Base-by-base conservation (phyloP, 2,113 vertebrate species). In the Chionis minor region DNA sequence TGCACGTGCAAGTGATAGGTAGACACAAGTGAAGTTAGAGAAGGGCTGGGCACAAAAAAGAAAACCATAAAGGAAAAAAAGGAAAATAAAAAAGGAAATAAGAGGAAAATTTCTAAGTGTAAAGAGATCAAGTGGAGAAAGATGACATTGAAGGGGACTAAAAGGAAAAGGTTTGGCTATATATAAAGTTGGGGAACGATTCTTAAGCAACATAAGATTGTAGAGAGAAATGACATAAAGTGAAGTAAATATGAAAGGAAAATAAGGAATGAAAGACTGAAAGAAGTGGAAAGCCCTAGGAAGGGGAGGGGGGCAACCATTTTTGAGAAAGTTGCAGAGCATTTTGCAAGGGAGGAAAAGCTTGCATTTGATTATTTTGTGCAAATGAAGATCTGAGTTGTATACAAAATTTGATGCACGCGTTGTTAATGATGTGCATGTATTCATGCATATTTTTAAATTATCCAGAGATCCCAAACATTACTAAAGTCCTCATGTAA, bases 351-450 rank as follows among this genome's bases (percentile, higher is more conserved):
- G 6, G 12, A 23, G 44, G 14, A 24, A 27, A 33, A 56, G 14
- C 22, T 75, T 81, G 6, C 3, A 7, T 56, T 51, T 71, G 19
- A 30, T 75, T 63, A 12, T 47, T 71, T 14, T 35, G 6, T 75
- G 33, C 52, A 40, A 75, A 16, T 66, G n/a, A 75, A 35, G 17
- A 32, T 69, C 12, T n/a, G 19, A 74, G 14, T 62, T 67, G 10
- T 74, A 20, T 12, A 52, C 16, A 63, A 45, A 56, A 86, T 32
- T n/a, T 51, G 28, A 42, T 65, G 33, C 7, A 8, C 8, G 5
- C 0, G 0, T 26, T 21, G 26, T 56, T 73, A 20, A 47, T 23
- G 26, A 44, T 22, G 8, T 45, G 33, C 21, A 11, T 2, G 0
- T 72, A 30, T 28, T 75, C 17, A 1, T 47, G 9, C 4, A 8